Percentiles rank a stretch among this genome's conserved stretches.
phyloP scores from a whole-genome alignment of 2,888 invertebrate genomes.

The Drosophila aldrichi region DNA sequence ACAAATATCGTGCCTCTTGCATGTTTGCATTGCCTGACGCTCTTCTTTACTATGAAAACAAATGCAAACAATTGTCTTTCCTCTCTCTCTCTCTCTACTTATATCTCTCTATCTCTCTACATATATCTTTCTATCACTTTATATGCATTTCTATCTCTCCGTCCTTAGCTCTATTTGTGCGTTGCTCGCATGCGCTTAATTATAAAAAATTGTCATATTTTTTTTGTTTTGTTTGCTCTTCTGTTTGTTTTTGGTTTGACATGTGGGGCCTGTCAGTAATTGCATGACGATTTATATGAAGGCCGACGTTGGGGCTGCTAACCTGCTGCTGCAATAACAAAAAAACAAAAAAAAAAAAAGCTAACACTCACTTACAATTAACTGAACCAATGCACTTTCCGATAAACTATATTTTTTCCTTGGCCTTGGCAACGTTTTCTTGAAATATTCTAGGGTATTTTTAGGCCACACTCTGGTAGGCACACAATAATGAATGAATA shows the following conservation, averaged over 20 bases:
- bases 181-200: constrained; percentile 70
- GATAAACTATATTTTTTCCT: constrained; percentile 36
- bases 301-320: constrained; percentile 27
- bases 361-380: constrained; percentile 21
- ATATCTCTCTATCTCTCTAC: not conserved
- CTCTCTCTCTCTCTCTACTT: constrained; percentile 1
- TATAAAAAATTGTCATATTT: constrained; percentile 29
- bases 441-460: constrained; percentile 48
- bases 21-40: constrained; percentile 66
- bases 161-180: constrained; percentile 40
- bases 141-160: not conserved
- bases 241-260: constrained; percentile 29
- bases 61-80: constrained; percentile 44
- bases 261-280: constrained; percentile 41
- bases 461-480: not conserved
- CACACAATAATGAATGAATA: not conserved
- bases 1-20: constrained; percentile 54
- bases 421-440: constrained; percentile 54
- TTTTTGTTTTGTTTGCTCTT: constrained; percentile 24
- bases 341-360: not conserved
- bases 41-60: constrained; percentile 32
- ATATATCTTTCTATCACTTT: not conserved
- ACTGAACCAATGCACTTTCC: constrained; percentile 32
- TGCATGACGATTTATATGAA: constrained; percentile 39
- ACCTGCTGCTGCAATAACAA: constrained; percentile 23